Base-by-base conservation (phyloP, 2,113 vertebrate species). In the Sebastes schlegelii region DNA sequence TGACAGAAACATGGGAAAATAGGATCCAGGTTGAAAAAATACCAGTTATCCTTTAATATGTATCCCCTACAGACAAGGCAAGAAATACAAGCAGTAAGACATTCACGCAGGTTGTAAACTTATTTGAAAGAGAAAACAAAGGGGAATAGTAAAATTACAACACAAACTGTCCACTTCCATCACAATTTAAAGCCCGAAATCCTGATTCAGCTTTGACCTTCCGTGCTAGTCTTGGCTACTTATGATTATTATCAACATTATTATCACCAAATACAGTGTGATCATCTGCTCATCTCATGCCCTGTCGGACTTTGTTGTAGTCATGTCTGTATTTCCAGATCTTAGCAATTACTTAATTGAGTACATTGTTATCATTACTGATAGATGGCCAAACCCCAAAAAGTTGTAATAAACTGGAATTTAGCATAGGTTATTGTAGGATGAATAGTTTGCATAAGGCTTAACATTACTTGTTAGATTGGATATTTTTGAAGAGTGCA, bases 401-500 rank as follows among this genome's bases (percentile, higher is more conserved):
- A 2, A 43, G 8, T 26, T 63, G 9, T 23, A 34, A 26, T 60
- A 0, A 67, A 43, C 40, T 58, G 3, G 13, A 40, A 13, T 23
- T 82, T 63, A 5, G 21, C 57, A 23, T 57, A 17, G 23, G 10
- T 57, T 17, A 12, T 16, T 62, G 21, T 6, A 54, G 21, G 3
- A 11, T 51, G 8, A 60, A 60, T 9, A 40, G 19, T 82, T 40
- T 73, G 19, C 10, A 13, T 4, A 21, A 84, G 52, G n/a, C 48
- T 67, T 54, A 48, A 80, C 23, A n/a, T 76, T 17, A 73, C 73
- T 72, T 26, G 21, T 74, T 60, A 43, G 57, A 46, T 55, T 67
- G 61, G 8, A 67, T 83, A 68, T 77, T 64, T 82, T 67, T 73
- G 57, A 61, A 49, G 49, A 34, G 34, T 61, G 46, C 61, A 62